Conservation (phyloP, 2,113 vertebrate species). For the Polyodon spathula region DNA sequence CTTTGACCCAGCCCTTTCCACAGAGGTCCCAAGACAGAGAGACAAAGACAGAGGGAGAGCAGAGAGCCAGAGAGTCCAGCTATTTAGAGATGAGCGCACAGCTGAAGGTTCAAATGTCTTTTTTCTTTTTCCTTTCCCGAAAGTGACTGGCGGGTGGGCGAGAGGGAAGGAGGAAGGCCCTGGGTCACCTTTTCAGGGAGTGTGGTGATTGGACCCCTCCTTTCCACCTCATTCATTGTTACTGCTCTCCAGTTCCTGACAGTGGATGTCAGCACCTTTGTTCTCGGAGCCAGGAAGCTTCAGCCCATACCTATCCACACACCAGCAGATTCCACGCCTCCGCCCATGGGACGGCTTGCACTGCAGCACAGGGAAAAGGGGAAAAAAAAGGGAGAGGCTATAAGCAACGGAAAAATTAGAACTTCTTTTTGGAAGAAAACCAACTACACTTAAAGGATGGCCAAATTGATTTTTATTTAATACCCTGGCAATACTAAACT, state of each 20-base stretch:
- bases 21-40: constrained; percentile 18
- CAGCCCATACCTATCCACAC: constrained; percentile 92
- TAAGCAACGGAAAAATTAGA: not conserved
- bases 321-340: constrained; percentile 95
- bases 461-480: no score
- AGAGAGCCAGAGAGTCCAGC: constrained; percentile 37
- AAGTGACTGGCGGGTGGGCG: constrained; percentile 48
- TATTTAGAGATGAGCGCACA: constrained; percentile 48
- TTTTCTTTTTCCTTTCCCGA: constrained; percentile 41
- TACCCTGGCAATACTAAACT: no score
- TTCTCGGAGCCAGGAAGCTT: constrained; percentile 90
- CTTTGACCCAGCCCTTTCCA: constrained; percentile 31
- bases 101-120: constrained; percentile 51
- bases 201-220: constrained; percentile 5
- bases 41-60: constrained; percentile 29
- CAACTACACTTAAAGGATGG: not conserved
- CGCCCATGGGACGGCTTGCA: constrained; percentile 95
- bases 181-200: constrained; percentile 43
- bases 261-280: constrained; percentile 83
- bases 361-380: constrained; percentile 43
- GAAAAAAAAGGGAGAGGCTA: constrained; percentile 15
- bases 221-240: constrained; percentile 74
- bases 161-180: constrained; percentile 53
- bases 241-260: constrained; percentile 87
- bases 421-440: not conserved